Evolutionary conservation across 2,888 invertebrate species (phyloP).

Genomic region (Clistopyga incitator): DNA sequence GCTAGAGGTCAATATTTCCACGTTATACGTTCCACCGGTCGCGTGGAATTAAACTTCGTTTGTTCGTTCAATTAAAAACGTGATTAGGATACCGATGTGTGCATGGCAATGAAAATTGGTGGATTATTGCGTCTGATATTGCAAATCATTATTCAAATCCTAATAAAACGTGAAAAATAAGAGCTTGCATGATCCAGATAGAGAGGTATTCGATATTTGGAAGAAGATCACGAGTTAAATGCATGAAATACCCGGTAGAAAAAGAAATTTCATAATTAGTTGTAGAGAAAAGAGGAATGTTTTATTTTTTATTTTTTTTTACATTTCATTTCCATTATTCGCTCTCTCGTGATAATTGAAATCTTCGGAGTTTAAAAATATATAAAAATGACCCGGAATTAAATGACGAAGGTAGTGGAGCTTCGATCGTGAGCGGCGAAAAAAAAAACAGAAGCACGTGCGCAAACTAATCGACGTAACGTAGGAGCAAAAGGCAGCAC

Average conservation of each 20-base stretch:
- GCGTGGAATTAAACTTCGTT: background rate
- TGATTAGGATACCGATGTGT: background rate
- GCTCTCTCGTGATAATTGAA: background rate
- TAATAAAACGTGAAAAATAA: background rate
- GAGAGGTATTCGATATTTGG: background rate
- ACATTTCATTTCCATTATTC: background rate
- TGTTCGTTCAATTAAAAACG: background rate
- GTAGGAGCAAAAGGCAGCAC: slow-evolving; percentile 7
- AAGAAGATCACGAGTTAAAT: background rate
- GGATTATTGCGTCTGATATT: background rate
- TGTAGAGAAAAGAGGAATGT: background rate
- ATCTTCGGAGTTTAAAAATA: too few species aligned
- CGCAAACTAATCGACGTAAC: slow-evolving; percentile 39
- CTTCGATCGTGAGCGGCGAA: background rate
- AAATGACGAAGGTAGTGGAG: too few species aligned
- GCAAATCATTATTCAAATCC: background rate
- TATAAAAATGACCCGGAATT: too few species aligned
- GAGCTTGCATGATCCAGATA: slow-evolving; percentile 6
- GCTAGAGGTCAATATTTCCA: background rate
- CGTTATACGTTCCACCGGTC: background rate
- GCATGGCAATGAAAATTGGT: background rate
- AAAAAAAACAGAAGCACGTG: slow-evolving; percentile 37
- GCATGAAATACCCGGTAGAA: slow-evolving; percentile 1
- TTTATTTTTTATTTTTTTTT: background rate
- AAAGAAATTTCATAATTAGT: background rate